These are phyloP conservation scores for Drosophila paranaensis DNA, from an alignment of 2,888 invertebrate genomes.

Conservation along the genomic window DNA sequence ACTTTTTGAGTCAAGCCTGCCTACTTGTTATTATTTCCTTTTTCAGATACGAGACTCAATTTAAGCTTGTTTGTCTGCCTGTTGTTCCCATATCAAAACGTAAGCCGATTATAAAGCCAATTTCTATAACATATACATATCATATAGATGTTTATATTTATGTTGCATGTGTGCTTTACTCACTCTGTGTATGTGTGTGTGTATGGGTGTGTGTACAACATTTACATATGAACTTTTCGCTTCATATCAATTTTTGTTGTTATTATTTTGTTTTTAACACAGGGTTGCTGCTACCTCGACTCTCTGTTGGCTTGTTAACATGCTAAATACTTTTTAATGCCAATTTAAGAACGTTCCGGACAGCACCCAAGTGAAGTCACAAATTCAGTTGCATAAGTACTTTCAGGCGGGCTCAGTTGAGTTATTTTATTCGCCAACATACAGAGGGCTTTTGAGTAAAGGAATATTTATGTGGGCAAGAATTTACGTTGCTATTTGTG, in stretches of 20 bases:
- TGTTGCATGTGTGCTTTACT: slow-evolving; percentile 28
- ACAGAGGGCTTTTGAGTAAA: neutral
- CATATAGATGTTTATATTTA: slow-evolving; percentile 46
- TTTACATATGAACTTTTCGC: slow-evolving; percentile 56
- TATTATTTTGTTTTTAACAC: slow-evolving; percentile 51
- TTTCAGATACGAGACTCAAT: slow-evolving; percentile 57
- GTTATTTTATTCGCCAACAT: slow-evolving; percentile 12
- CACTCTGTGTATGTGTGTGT: neutral
- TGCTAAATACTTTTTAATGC: slow-evolving; percentile 74
- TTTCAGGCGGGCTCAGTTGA: slow-evolving; percentile 4
- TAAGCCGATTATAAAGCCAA: slow-evolving; percentile 76
- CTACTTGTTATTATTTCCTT: slow-evolving; percentile 45
- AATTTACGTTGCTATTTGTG: neutral
- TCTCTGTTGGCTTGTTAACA: slow-evolving; percentile 65
- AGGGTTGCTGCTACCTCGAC: neutral
- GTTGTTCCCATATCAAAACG: slow-evolving; percentile 67
- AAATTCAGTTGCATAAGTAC: neutral
- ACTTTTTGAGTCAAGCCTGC: neutral
- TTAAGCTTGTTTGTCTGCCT: slow-evolving; percentile 69
- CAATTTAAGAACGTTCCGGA: slow-evolving; percentile 53
- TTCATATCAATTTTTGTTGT: slow-evolving; percentile 51
- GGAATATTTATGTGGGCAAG: neutral
- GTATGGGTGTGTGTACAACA: slow-evolving; percentile 19
- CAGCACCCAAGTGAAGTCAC: slow-evolving; percentile 4
- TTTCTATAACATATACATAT: slow-evolving; percentile 59